Conservation (phyloP, 2,797 vertebrate species). For the Danio albolineatus region DNA sequence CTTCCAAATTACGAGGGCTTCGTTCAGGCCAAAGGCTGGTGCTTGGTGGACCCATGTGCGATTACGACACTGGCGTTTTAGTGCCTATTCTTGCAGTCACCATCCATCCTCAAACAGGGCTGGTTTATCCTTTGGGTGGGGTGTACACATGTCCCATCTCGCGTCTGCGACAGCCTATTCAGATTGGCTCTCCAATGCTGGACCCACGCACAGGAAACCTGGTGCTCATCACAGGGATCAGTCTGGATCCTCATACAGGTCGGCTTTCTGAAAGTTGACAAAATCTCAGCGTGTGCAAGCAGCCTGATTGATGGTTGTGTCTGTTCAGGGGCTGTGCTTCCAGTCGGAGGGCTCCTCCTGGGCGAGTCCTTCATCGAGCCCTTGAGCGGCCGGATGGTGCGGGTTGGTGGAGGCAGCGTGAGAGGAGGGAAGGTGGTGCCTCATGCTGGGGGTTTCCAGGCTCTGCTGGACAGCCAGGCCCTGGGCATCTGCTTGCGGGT, state of each 20-base stretch:
- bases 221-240: constrained; percentile 82
- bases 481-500: constrained; percentile 75
- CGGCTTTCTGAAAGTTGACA: not conserved
- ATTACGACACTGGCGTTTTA: constrained; percentile 82
- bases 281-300: not conserved
- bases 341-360: constrained; percentile 85
- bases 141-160: constrained; percentile 85
- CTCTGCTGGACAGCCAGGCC: constrained; percentile 80
- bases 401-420: constrained; percentile 76
- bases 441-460: constrained; percentile 80
- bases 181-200: constrained; percentile 85
- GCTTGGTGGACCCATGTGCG: constrained; percentile 84
- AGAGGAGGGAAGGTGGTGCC: constrained; percentile 74
- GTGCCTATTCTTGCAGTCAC: constrained; percentile 90
- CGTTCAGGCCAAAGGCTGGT: constrained; percentile 75
- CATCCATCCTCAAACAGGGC: constrained; percentile 83
- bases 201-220: constrained; percentile 79
- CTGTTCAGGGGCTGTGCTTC: constrained; percentile 81
- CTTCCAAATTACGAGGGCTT: constrained; percentile 74
- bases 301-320: constrained; percentile 25
- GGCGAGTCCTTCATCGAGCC: constrained; percentile 84
- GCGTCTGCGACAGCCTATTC: constrained; percentile 79
- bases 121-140: constrained; percentile 85
- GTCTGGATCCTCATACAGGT: constrained; percentile 83
- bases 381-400: constrained; percentile 79